Base-by-base conservation (phyloP, 2,888 invertebrate genomes). In the Caenorhabditis sp. region DNA sequence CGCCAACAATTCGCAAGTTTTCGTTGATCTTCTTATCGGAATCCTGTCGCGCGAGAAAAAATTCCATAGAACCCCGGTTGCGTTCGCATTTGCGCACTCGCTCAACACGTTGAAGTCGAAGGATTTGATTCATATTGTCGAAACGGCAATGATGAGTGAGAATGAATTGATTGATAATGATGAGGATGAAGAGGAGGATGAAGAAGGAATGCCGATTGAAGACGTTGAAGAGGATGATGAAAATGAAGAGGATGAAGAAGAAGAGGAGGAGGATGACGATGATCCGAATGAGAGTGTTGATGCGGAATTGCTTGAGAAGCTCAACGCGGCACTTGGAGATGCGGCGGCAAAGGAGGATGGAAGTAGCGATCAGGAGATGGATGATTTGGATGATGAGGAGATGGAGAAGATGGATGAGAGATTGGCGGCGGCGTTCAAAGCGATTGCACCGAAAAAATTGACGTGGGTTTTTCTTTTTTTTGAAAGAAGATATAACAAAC, bases 381-480 rank as follows among this genome's bases (percentile, higher is more conserved):
- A 75, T 58, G 77, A 80, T 57, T 66, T 77, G 53, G 82, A 79
- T 26, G 82, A 82, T 49, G 77, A 76, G 52, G 76, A 63, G n/a
- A 80, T 82, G 82, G 62, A 70, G 56, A 74, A 76, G 54, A 75
- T 82, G 76, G 82, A 82, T 50, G 79, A 78, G 52, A 60, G 74
- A 63, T 70, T 82, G 2, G 72, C 77, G 10, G 74, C 74, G 0
- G 79, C 77, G 3, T 82, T 82, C 77, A 74, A 77, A 53, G 65
- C 70, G 17, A 63, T 80, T 49, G 78, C 69, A 1, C 69, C 77
- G 21, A 73, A 73, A 25, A 59, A 54, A 23, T 50, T 49, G 20
- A 17, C 23, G 20, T 27, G 21, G 14, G 43, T 7, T 43, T 43
- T 43, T 10, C 8, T 17, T 14, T 54, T 31, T 4, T 7, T 7